Percentiles rank a stretch among this genome's conserved stretches.
These are phyloP conservation scores for Ornithoptera priamus DNA, from an alignment of 2,888 invertebrate genomes.

Conservation along the genomic window DNA sequence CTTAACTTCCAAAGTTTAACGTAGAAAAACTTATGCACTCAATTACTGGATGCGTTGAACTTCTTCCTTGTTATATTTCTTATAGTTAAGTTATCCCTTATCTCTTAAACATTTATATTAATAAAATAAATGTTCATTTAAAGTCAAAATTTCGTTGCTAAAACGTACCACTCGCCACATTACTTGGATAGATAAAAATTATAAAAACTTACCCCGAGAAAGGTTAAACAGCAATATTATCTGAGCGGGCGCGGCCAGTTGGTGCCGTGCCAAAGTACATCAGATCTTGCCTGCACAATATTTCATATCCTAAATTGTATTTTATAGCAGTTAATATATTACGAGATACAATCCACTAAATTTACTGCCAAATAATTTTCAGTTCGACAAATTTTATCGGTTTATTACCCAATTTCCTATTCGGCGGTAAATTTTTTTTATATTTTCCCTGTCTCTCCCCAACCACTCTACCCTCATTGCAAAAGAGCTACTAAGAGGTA, in stretches of 20 bases:
- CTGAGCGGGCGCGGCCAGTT: constrained; percentile 14
- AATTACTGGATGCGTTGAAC: too few species aligned
- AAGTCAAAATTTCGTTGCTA: background rate
- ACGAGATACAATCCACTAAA: constrained; percentile 16
- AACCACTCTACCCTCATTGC: too few species aligned
- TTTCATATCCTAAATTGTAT: constrained; percentile 26
- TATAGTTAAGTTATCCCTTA: too few species aligned
- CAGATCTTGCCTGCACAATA: constrained; percentile 20
- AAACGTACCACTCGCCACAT: constrained; percentile 20
- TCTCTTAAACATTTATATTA: too few species aligned
- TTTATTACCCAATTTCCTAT: background rate
- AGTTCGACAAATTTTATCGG: constrained; percentile 14
- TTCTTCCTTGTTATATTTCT: too few species aligned
- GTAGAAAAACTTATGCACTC: too few species aligned
- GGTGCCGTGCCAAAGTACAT: constrained; percentile 28
- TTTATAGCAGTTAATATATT: constrained; percentile 27
- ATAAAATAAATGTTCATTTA: background rate
- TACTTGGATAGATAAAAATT: constrained; percentile 24
- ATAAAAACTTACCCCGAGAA: constrained; percentile 23
- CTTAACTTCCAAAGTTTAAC: too few species aligned
- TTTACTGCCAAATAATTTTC: constrained; percentile 15
- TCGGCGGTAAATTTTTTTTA: background rate
- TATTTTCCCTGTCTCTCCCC: too few species aligned
- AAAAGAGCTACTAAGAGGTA: too few species aligned
- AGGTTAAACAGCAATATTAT: constrained; percentile 27